Base-by-base conservation (phyloP, 35 echinoderm and acorn worm species). In the Ptychodera flava region DNA sequence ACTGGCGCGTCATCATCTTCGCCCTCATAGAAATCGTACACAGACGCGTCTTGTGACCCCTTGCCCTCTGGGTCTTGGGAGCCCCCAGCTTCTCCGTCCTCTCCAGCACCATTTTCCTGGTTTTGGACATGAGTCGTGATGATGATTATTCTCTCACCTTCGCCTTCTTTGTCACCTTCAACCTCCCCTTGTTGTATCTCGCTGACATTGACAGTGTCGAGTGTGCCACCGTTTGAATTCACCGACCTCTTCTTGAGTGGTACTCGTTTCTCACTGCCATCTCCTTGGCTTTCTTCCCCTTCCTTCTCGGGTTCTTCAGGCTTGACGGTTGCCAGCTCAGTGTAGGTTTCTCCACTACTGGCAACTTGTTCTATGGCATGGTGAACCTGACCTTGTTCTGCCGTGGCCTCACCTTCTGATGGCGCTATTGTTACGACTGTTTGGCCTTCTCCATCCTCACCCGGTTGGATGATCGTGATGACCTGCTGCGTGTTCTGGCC, bases 1-100 rank as follows among this genome's bases (percentile, higher is more conserved):
- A 94, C 91, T 2, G 96, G 96, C 16, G 91, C 88, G 12, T 85
- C 85, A 85, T 99, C 96, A 36, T 99, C 93, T 6, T 99, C 96
- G 29, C 96, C 96, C 0, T 92, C 96, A 79, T 99, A 99, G 76
- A 99, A 99, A 38, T 99, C 96, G 88, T 99, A 99, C 36, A 99
- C 96, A 0, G 95, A 94, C 0, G 90, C 88, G 33, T 90, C 92
- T 85, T 93, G 85, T 27, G 84, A 77, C 35, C 93, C 92, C 45
- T 91, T 85, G 16, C 88, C 92, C 81, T 97, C 89, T 77, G 79
- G 34, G 32, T 64, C 45, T 22, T 64, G 45, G 6, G 45, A 64
- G 45, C 45, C 45, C 22, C 45, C 45, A 64, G 45, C 45, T 22
- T 64, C 45, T 64, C 45, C 45, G 6, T 12, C 45, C 6, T 6